Base-by-base conservation (phyloP, 2,888 invertebrate genomes). In the Caenorhabditis sp. region DNA sequence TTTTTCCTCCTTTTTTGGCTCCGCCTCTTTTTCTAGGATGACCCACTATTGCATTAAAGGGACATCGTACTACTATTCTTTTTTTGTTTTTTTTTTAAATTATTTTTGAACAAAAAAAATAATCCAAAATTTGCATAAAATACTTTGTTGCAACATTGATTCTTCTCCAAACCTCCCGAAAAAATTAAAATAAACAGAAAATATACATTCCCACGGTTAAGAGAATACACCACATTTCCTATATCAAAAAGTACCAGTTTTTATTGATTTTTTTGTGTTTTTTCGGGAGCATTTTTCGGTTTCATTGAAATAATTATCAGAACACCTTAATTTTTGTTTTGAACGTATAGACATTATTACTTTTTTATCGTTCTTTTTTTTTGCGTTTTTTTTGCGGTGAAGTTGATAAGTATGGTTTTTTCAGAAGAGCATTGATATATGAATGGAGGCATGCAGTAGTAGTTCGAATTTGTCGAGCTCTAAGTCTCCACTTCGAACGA, bases 381-480 rank as follows among this genome's bases (percentile, higher is more conserved):
- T 43, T 43, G 36, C 14, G 14, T 43, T 10, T 3, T 43, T 3
- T 3, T 3, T 17, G 43, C 31, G 14, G 14, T 17, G 43, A 43
- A 43, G 3, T 17, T 43, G 17, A 43, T 17, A 43, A 17, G 8
- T 17, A 17, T 17, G 14, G 7, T 43, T 43, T 43, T 43, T 43
- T 14, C 12, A 17, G 17, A 43, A n/a, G n/a, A n/a, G n/a, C n/a
- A n/a, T n/a, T 17, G 8, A 43, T 43, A 10, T 43, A 43, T 43
- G 43, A 43, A 43, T 43, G 43, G 43, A 43, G 43, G 43, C 43
- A 43, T 43, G 43, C 43, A 43, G 43, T 43, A 43, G 43, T 43
- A 43, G 43, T 43, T 17, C 14, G 5, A 36, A 10, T 10, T 36
- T 36, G 36, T 36, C 36, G 36, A 36, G 7, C 5, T 8, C 36